Evolutionary conservation across 2,113 vertebrate species (phyloP).

Genomic region (Pangasianodon gigas): DNA sequence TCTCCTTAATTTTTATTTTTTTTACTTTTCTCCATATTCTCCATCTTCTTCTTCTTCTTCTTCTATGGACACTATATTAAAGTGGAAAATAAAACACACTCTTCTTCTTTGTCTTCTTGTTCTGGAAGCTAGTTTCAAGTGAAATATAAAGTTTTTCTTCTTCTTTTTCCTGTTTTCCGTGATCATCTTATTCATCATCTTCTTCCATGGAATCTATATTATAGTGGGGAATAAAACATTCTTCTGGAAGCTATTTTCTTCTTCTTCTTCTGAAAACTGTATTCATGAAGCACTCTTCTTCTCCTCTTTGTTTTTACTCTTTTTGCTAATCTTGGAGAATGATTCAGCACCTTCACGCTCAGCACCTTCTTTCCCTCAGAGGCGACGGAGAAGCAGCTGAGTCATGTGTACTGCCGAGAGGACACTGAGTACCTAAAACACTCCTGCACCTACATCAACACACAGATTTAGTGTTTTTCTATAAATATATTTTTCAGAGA

Average conservation of each 20-base stretch:
- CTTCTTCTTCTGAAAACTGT: background rate
- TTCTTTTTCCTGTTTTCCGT: background rate
- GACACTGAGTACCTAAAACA: background rate
- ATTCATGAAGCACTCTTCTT: background rate
- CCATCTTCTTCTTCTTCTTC: background rate
- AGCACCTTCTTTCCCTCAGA: background rate
- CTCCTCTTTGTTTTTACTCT: background rate
- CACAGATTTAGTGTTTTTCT: background rate
- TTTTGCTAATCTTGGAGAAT: too few species aligned
- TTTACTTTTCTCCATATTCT: background rate
- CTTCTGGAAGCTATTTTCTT: background rate
- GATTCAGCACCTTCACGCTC: background rate
- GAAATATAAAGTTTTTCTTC: background rate
- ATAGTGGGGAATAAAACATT: background rate
- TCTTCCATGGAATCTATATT: background rate
- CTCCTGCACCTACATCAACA: conserved; percentile 7
- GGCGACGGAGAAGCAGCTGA: background rate
- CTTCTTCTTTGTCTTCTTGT: background rate
- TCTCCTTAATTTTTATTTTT: background rate
- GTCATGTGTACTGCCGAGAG: background rate
- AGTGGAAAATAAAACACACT: background rate
- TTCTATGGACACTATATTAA: background rate
- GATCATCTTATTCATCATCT: background rate
- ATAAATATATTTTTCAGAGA: background rate
- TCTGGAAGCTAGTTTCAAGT: background rate